Conservation (phyloP, 1,140 invertebrate species). For the Drosophila nigromelanica region DNA sequence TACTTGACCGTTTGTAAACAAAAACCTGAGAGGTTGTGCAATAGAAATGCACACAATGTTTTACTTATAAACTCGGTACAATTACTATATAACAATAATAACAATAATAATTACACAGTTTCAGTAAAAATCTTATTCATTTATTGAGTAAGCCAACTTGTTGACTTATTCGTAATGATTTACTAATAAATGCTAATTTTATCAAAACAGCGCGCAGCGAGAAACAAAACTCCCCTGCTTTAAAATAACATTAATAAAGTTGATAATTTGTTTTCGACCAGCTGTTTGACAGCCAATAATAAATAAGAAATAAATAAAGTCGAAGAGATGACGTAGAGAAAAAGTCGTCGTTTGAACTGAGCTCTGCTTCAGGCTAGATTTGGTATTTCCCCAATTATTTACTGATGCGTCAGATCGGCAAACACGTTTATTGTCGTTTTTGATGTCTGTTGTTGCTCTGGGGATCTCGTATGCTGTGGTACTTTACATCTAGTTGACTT, state of each 20-base stretch:
- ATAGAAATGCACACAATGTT: no score
- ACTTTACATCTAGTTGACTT: background rate
- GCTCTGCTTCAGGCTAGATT: background rate
- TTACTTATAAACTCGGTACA: no score
- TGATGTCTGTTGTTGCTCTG: background rate
- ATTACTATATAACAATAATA: no score
- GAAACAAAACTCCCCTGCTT: conserved; percentile 7
- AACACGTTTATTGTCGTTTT: conserved; percentile 18
- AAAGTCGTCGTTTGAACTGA: background rate
- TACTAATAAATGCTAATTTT: conserved; percentile 20
- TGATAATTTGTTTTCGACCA: conserved; percentile 1
- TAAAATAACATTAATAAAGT: background rate
- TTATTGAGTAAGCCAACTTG: background rate
- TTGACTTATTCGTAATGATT: conserved; percentile 4
- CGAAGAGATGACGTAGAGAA: conserved; percentile 11
- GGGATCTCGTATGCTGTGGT: background rate
- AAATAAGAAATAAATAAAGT: background rate
- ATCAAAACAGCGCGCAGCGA: conserved; percentile 14
- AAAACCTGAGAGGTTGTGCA: no score
- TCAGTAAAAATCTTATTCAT: background rate
- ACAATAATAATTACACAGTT: no score
- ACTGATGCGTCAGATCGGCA: conserved; percentile 30
- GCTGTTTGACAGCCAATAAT: background rate
- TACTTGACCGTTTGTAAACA: no score
- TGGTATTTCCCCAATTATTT: conserved; percentile 56